Evolutionary conservation across 1,140 invertebrate species (phyloP), one percentile per base, ranked within the genome.

Genomic region (Caerostris extrusa): DNA sequence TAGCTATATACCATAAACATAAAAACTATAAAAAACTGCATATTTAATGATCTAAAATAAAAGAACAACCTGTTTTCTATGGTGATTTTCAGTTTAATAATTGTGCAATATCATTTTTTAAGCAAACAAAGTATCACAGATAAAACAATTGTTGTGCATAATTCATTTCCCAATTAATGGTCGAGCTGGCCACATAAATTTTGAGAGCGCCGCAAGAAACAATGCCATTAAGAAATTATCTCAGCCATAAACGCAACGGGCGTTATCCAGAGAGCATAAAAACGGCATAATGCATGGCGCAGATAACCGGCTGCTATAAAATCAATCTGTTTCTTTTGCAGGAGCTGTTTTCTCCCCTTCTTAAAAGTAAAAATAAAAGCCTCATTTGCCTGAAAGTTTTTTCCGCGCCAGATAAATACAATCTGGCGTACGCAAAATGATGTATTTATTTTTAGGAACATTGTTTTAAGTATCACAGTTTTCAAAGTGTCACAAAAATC

Each of bases 361-460:
- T 53, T 12, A 77, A 34, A 77, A 77, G 61, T 77, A 77, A 77
- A n/a, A n/a, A 77, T 77, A 77, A 50, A 77, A 50, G 34, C 71
- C 50, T 77, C 71, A 77, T 77, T 77, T 77, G 71, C 71, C 34
- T 77, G 7, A 77, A 50, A 50, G 12, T n/a, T 77, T 50, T 14
- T 12, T 50, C 34, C 34, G 34, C 3, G 71, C 12, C 50, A 50
- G 34, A 77, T 77, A 77, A 77, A 77, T 77, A 34, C 71, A 77
- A 53, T 53, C 71, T 50, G 34, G 34, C 14, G 71, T 34, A 77
- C 4, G 19, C 71, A 77, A 53, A 77, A 77, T 77, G 71, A 77
- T 77, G 71, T 7, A 50, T 12, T 77, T 77, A 77, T 77, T 77
- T 77, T 77, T 77, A 12, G 71, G 5, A 77, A 77, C 34, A 14